These are phyloP conservation scores for Schlechtendalia chinensis DNA, from an alignment of 1,140 invertebrate species.

Conservation along the genomic window DNA sequence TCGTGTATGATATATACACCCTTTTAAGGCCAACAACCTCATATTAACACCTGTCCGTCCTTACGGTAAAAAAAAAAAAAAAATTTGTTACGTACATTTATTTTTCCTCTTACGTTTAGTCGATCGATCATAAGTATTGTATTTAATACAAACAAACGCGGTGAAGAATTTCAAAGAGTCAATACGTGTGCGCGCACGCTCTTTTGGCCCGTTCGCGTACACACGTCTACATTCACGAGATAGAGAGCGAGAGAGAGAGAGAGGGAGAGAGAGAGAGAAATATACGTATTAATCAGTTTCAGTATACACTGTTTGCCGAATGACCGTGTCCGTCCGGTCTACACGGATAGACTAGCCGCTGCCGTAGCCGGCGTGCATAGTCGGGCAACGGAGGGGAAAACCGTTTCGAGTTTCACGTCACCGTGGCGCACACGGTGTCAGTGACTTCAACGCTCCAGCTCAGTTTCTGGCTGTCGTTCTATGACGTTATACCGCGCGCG, in stretches of 20 bases:
- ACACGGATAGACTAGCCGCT: not conserved
- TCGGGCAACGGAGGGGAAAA: constrained; percentile 46
- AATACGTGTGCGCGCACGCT: not conserved
- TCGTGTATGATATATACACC: not conserved
- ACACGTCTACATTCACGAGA: not conserved
- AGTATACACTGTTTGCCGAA: not conserved
- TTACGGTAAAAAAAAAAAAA: too few relatives aligned
- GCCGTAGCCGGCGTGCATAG: not conserved
- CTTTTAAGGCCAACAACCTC: not conserved
- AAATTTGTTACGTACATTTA: not conserved
- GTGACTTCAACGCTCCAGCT: constrained; percentile 47
- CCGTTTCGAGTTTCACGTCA: constrained; percentile 49
- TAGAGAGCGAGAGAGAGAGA: not conserved
- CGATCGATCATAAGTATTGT: not conserved
- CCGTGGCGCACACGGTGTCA: constrained; percentile 34
- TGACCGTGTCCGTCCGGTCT: constrained; percentile 8
- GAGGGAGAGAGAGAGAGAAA: not conserved
- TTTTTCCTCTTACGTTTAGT: too few relatives aligned
- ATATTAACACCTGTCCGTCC: not conserved
- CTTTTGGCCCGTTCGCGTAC: not conserved
- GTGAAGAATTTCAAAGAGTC: not conserved
- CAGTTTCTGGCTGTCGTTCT: constrained; percentile 40
- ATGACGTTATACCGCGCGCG: not conserved
- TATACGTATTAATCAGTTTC: constrained; percentile 5
- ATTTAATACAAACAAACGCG: not conserved